Conservation (phyloP, 2,113 vertebrate genomes). For the Crypturellus undulatus region DNA sequence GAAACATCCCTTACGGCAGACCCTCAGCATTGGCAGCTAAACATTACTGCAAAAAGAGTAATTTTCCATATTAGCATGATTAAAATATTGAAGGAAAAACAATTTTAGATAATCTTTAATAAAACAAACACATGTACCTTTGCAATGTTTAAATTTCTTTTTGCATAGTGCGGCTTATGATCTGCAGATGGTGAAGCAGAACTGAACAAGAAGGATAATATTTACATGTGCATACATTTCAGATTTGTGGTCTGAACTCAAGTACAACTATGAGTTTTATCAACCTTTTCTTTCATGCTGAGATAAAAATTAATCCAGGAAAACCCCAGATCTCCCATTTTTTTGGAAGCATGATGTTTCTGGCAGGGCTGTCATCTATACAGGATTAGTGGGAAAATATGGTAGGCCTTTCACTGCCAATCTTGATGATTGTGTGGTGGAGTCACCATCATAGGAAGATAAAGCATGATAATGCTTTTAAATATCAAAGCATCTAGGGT, state of each 20-base stretch:
- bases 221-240: not conserved
- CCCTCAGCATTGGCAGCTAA: not conserved
- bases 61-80: not conserved
- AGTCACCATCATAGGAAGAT: not conserved
- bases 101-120: not conserved
- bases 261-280: not conserved
- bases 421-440: not conserved
- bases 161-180: not conserved
- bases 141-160: not conserved
- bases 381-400: not conserved
- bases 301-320: not conserved
- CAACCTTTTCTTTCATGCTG: not conserved
- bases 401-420: not conserved
- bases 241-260: not conserved
- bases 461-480: rapidly evolving
- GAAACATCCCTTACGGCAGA: not conserved
- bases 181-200: constrained; percentile 5
- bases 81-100: not conserved
- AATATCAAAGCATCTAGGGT: not conserved
- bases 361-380: not conserved
- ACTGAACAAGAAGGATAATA: not conserved
- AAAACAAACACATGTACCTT: not conserved
- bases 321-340: not conserved
- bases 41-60: not conserved
- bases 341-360: not conserved